These are phyloP conservation scores for Punctoribates punctum DNA, from an alignment of 2,888 invertebrate genomes.

Conservation along the genomic window DNA sequence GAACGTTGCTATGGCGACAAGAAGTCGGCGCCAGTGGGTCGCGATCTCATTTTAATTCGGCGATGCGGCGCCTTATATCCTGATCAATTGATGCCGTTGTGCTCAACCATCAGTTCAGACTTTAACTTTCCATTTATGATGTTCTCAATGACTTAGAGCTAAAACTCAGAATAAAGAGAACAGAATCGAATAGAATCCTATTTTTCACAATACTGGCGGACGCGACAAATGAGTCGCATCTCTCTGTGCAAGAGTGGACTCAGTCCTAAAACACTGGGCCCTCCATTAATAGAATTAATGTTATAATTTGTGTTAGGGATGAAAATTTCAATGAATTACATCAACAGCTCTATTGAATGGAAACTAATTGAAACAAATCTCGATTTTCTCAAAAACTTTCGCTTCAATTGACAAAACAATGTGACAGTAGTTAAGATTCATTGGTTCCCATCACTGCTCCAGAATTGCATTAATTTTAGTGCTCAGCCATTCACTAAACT, in stretches of 20 bases:
- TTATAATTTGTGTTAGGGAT: not conserved
- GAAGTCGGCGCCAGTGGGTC: slow-evolving; percentile 26
- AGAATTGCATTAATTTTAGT: slow-evolving; percentile 21
- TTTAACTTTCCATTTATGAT: not conserved
- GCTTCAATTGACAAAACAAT: slow-evolving; percentile 32
- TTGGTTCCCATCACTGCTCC: not conserved
- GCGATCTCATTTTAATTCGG: slow-evolving; percentile 37
- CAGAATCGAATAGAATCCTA: not conserved
- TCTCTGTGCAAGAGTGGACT: not conserved
- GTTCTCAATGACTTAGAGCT: not conserved
- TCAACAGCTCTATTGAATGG: slow-evolving; percentile 24
- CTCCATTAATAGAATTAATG: not conserved
- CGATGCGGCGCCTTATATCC: slow-evolving; percentile 36
- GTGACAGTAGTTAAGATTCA: slow-evolving; percentile 37
- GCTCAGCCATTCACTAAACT: not conserved
- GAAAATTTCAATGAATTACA: slow-evolving; percentile 27
- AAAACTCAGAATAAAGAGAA: not conserved
- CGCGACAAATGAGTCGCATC: slow-evolving; percentile 15
- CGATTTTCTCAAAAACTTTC: slow-evolving; percentile 8
- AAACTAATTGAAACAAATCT: slow-evolving; percentile 29
- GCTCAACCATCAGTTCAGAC: not conserved
- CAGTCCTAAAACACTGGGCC: too few relatives aligned
- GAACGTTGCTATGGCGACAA: slow-evolving; percentile 9
- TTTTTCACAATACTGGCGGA: slow-evolving; percentile 27
- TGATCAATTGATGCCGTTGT: slow-evolving; percentile 35